These are phyloP conservation scores for Drosophila nigrodunni DNA, from an alignment of 1,140 invertebrate genomes.

Conservation along the genomic window DNA sequence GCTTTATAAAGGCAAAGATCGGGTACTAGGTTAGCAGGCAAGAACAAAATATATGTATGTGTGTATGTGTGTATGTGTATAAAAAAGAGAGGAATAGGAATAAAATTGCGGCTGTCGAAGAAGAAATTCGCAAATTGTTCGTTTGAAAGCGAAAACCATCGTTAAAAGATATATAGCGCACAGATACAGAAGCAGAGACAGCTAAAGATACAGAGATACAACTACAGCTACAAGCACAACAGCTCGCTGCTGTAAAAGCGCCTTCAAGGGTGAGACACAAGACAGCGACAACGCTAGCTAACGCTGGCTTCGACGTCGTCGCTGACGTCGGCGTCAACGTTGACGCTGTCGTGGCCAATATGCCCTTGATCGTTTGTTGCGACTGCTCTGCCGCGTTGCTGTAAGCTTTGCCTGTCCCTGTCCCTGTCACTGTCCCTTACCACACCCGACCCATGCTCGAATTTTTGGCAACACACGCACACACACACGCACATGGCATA, in stretches of 20 bases:
- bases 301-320: conserved; percentile 21
- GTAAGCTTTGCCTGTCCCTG: conserved; percentile 64
- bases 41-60: conserved; percentile 14
- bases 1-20: conserved; percentile 47
- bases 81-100: conserved; percentile 47
- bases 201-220: conserved; percentile 36
- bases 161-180: conserved; percentile 49
- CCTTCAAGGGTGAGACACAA: conserved; percentile 77
- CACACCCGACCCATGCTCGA: conserved; percentile 32
- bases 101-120: conserved; percentile 58
- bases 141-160: conserved; percentile 82
- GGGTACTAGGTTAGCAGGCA: conserved; percentile 82
- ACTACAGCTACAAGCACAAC: conserved; percentile 31
- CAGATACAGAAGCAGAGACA: conserved; percentile 37
- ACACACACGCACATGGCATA: conserved; percentile 45
- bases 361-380: conserved; percentile 80
- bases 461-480: conserved; percentile 67
- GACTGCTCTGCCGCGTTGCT: conserved; percentile 43
- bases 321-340: conserved; percentile 37
- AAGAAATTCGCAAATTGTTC: conserved; percentile 79
- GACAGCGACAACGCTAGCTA: conserved; percentile 21
- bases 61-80: too few relatives aligned
- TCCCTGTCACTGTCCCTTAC: conserved; percentile 45
- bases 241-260: conserved; percentile 66
- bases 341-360: conserved; percentile 68